A percentile compares a stretch with the other conserved stretches of the same genome.
These are phyloP conservation scores for Camelus bactrianus DNA, from an alignment of 2,113 vertebrate genomes.

Conservation along the genomic window DNA sequence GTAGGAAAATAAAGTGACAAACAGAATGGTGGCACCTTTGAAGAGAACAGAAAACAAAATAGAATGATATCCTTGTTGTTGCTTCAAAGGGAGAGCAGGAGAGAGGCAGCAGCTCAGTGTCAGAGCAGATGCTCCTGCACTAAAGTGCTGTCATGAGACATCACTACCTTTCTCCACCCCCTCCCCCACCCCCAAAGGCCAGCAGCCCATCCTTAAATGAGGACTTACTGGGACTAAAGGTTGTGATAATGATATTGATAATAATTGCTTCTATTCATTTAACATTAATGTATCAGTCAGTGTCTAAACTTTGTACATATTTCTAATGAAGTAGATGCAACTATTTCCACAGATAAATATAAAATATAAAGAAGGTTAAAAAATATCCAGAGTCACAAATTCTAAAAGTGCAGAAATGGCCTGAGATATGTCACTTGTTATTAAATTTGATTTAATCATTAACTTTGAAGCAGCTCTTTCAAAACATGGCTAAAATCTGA, in stretches of 20 bases:
- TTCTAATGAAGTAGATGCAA: neutral
- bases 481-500: neutral
- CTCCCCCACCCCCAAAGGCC: neutral
- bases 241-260: neutral
- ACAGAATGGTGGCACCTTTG: neutral
- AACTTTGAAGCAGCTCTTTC: neutral
- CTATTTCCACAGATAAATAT: neutral
- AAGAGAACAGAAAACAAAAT: neutral
- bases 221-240: neutral
- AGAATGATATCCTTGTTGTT: neutral
- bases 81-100: neutral
- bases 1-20: neutral
- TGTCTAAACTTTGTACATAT: neutral
- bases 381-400: neutral
- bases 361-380: neutral
- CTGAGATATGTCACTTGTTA: neutral
- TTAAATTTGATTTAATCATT: neutral
- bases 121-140: neutral
- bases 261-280: neutral
- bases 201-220: neutral
- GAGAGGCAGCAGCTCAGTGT: neutral
- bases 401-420: neutral
- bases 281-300: neutral
- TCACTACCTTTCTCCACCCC: no score
- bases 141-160: rapidly evolving